Evolutionary conservation across 2,797 vertebrate species (phyloP), one percentile per base, ranked within the genome.

Genomic region (Rhincodon typus): DNA sequence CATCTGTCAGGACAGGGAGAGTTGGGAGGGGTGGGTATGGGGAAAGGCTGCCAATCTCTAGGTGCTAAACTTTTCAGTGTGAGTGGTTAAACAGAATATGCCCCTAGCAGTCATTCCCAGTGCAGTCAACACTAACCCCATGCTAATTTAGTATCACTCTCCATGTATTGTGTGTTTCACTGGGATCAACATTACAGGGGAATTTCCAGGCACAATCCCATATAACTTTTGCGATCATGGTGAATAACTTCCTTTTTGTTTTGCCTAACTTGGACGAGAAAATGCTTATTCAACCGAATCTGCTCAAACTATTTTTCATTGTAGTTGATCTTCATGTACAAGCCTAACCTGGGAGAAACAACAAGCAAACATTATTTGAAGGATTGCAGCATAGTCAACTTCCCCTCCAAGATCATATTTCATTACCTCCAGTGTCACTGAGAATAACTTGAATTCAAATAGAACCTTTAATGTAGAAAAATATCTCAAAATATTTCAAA

Each of bases 11-110:
- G 12, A 30, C 4, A n/a, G n/a, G n/a, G 34, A 15, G 77, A 38
- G 13, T 17, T n/a, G n/a, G n/a, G n/a, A 23, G 77, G 13, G 3
- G 79, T 10, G 13, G 2, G 10, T 13, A 30, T 74, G 70, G 79
- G n/a, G 17, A 3, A 0, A 15, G 1, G 34, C 0, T 15, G 13
- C 15, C 2, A 5, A 34, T 17, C 1, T 66, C 17, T 15, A 62
- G 2, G 30, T 91, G 7, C 50, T 19, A 87, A 4, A n/a, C 30
- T n/a, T 62, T 84, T 8, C 42, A 84, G 42, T 19, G 38, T 46
- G 42, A 46, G 21, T 84, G 38, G 38, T 12, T 53, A 17, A 34
- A 12, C 53, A 88, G 17, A 34, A 88, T 57, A 62, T 53, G 50
- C 30, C 25, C 13, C 86, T 53, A 30, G 23, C 25, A 12, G 27